Percentiles rank a stretch among this genome's conserved stretches.
These are phyloP conservation scores for Drosophila biarmipes DNA, from an alignment of 1,140 invertebrate genomes.

Conservation along the genomic window DNA sequence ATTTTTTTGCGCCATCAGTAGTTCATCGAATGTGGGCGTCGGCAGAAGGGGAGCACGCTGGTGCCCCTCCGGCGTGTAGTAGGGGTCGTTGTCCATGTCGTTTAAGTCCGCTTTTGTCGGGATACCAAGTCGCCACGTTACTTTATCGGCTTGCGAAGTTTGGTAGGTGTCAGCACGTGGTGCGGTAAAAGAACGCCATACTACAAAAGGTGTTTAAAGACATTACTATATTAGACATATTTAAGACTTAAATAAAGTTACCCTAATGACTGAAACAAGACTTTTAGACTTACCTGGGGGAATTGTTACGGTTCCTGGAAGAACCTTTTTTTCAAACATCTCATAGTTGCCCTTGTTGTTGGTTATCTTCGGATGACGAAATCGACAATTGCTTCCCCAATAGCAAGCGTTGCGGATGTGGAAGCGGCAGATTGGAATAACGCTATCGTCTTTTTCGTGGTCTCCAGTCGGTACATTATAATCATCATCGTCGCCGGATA, in stretches of 20 bases:
- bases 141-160: background rate
- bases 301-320: background rate
- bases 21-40: conserved; percentile 18
- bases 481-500: conserved; percentile 6
- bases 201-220: background rate
- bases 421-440: conserved; percentile 41
- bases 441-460: background rate
- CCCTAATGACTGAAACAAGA: background rate
- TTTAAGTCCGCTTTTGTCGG: background rate
- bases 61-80: conserved; percentile 17
- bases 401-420: conserved; percentile 26
- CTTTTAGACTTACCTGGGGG: background rate
- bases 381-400: conserved; percentile 39
- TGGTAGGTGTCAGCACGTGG: background rate
- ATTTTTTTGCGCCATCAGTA: background rate
- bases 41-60: conserved; percentile 17
- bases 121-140: background rate
- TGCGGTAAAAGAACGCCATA: background rate
- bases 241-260: background rate
- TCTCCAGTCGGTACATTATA: background rate
- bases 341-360: conserved; percentile 40
- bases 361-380: conserved; percentile 13
- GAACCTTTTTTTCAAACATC: conserved; percentile 47
- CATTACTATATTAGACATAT: too few relatives aligned
- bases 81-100: conserved; percentile 40